phyloP scores from a whole-genome alignment of 2,113 vertebrate genomes.

The Chaetura pelagica region DNA sequence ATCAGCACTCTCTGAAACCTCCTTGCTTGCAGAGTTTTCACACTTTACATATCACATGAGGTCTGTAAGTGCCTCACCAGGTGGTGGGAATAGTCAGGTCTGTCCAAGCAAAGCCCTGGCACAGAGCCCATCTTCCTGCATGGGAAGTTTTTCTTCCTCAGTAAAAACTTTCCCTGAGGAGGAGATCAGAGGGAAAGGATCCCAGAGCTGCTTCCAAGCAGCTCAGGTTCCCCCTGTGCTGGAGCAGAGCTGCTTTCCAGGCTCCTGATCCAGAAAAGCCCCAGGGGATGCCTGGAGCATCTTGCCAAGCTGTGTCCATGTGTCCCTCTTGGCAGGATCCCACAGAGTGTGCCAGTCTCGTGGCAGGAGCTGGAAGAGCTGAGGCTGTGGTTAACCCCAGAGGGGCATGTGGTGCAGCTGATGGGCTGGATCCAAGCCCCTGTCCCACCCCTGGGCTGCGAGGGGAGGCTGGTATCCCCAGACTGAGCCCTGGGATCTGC shows the following conservation, averaged over 20 bases:
- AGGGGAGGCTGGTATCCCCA: rapidly evolving
- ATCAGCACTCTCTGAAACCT: neutral
- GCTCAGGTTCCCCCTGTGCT: rapidly evolving
- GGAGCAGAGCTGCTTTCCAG: rapidly evolving
- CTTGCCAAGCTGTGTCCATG: neutral
- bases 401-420: neutral
- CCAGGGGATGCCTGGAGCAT: neutral
- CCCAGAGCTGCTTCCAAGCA: neutral
- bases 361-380: neutral
- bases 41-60: neutral
- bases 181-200: neutral
- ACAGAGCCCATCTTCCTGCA: neutral
- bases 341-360: rapidly evolving
- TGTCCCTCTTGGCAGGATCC: neutral
- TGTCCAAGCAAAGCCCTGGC: neutral
- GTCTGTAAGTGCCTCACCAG: neutral
- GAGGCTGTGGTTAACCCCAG: neutral
- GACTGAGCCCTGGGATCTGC: neutral
- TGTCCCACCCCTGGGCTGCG: neutral
- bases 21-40: neutral
- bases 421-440: neutral
- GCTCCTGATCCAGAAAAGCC: neutral
- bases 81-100: neutral
- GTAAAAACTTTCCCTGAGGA: neutral
- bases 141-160: neutral